Conservation (phyloP, 2,113 vertebrate genomes). For the Stigmatopora argus region DNA sequence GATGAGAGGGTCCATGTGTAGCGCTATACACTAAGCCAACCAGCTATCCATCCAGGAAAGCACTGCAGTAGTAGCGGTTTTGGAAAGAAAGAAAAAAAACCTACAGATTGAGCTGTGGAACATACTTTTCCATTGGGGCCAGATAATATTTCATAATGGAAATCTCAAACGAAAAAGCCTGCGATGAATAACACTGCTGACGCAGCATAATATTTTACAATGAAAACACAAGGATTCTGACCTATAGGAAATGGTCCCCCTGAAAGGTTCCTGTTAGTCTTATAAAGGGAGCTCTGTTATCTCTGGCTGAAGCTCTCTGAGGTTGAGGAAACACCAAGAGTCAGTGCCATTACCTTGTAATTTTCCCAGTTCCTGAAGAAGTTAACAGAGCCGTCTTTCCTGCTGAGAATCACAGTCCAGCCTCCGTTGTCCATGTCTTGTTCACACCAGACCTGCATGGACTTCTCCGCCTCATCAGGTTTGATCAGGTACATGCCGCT, state of each 20-base stretch:
- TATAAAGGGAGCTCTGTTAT: constrained; percentile 28
- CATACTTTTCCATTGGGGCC: constrained; percentile 45
- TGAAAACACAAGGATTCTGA: constrained; percentile 48
- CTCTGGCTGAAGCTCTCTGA: constrained; percentile 26
- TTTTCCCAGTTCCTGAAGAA: constrained; percentile 98
- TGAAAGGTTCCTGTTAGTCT: constrained; percentile 28
- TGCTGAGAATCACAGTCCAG: constrained; percentile 93
- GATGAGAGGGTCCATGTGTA: constrained; percentile 42
- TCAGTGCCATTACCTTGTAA: constrained; percentile 84
- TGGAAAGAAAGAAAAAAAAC: constrained; percentile 41
- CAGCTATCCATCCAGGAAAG: constrained; percentile 44
- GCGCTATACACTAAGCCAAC: constrained; percentile 26
- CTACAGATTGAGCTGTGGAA: constrained; percentile 50
- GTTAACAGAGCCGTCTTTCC: constrained; percentile 91
- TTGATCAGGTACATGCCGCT: constrained; percentile 93
- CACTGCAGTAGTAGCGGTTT: constrained; percentile 49
- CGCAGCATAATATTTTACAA: constrained; percentile 39
- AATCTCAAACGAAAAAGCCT: constrained; percentile 45
- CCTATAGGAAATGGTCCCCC: constrained; percentile 24
- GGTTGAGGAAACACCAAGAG: constrained; percentile 8
- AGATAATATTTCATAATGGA: constrained; percentile 56
- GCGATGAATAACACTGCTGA: constrained; percentile 41
- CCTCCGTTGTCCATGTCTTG: constrained; percentile 91
- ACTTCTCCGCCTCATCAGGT: constrained; percentile 76
- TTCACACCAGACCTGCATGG: constrained; percentile 90